Percentiles rank a stretch among this genome's conserved stretches.
These are phyloP conservation scores for Malaclemys terrapin DNA, from an alignment of 2,113 vertebrate genomes.

Conservation along the genomic window DNA sequence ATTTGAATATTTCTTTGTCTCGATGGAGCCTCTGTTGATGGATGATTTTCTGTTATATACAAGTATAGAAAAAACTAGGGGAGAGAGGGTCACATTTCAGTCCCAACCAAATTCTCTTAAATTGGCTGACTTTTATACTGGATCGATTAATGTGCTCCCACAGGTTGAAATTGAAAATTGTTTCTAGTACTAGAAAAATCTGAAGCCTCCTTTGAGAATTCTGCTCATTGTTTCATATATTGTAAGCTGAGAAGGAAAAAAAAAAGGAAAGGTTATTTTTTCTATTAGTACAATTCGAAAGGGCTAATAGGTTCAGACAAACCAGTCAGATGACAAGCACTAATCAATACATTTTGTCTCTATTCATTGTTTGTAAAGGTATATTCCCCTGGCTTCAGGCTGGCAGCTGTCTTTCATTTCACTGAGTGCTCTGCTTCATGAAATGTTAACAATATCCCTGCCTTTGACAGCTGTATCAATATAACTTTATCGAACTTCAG, in stretches of 20 bases:
- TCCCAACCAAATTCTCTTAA: not conserved
- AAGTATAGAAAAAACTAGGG: not conserved
- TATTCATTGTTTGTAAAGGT: rapidly evolving
- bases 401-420: slow-evolving; percentile 46
- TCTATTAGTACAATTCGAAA: not conserved
- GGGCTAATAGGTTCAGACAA: not conserved
- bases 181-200: not conserved
- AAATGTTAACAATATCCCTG: not conserved
- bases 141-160: not conserved
- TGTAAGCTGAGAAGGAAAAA: not conserved
- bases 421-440: not conserved
- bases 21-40: not conserved
- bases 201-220: not conserved
- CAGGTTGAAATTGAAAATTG: not conserved
- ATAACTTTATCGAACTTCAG: slow-evolving; percentile 19
- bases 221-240: not conserved
- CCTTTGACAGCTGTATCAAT: not conserved
- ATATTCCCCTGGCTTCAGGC: not conserved
- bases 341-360: not conserved
- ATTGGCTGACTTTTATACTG: not conserved
- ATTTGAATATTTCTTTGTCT: not conserved
- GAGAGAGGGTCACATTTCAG: not conserved
- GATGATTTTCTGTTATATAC: not conserved
- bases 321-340: not conserved
- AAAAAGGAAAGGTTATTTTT: not conserved